phyloP scores from a whole-genome alignment of 2,797 vertebrate genomes.

The Lacerta bilineata region DNA sequence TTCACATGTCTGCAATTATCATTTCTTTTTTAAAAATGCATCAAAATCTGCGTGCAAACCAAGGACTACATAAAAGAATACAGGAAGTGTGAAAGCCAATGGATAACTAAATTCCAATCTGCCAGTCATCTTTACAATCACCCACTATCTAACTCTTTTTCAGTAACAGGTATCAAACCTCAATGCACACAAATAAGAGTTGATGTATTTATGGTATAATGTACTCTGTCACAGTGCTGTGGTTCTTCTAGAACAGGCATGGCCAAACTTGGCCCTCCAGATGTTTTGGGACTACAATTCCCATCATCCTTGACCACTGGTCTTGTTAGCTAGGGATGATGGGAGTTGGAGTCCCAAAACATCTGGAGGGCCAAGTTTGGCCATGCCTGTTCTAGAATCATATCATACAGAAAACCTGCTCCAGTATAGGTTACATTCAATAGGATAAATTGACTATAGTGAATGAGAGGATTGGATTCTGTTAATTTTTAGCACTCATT shows the following conservation, averaged over 20 bases:
- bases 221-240: background rate
- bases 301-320: too few relatives aligned
- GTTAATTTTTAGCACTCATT: background rate
- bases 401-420: background rate
- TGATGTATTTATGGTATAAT: background rate
- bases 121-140: background rate
- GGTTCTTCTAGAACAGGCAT: background rate
- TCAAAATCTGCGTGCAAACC: too few relatives aligned
- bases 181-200: too few relatives aligned
- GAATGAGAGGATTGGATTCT: background rate
- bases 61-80: too few relatives aligned
- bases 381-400: background rate
- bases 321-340: too few relatives aligned
- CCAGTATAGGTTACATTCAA: background rate
- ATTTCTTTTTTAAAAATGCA: background rate
- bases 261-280: too few relatives aligned
- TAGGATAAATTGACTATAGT: background rate
- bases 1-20: background rate
- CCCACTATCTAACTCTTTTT: background rate
- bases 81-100: too few relatives aligned
- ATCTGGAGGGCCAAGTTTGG: too few relatives aligned
- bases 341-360: too few relatives aligned
- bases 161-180: background rate
- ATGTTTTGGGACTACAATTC: too few relatives aligned
- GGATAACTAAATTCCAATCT: too few relatives aligned